These are phyloP conservation scores for Lates japonicus DNA, from an alignment of 2,797 vertebrate species.

Conservation along the genomic window DNA sequence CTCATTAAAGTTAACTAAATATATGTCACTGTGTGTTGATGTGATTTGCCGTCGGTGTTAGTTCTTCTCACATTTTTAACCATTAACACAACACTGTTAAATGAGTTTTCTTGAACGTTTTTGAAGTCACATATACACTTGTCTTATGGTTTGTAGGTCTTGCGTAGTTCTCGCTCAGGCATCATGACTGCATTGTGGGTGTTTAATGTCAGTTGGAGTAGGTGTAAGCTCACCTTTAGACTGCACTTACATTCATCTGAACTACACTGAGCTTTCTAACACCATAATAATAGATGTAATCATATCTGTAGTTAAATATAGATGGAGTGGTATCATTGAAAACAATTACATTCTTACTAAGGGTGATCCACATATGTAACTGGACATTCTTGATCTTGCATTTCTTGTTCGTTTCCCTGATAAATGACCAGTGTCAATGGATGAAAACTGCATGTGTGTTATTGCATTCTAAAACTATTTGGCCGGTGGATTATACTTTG, in stretches of 20 bases:
- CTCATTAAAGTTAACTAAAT: conserved; percentile 78
- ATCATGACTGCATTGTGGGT: conserved; percentile 58
- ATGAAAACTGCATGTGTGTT: background rate
- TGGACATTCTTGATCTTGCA: background rate
- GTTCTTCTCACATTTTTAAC: conserved; percentile 29
- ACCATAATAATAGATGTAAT: conserved; percentile 42
- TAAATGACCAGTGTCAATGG: background rate
- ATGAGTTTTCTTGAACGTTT: conserved; percentile 10
- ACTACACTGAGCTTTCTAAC: conserved; percentile 34
- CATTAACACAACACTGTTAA: background rate
- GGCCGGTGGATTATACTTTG: background rate
- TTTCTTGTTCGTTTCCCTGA: background rate
- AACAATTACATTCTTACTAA: background rate
- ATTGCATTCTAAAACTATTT: background rate
- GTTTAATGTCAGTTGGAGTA: conserved; percentile 71
- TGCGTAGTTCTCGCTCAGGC: conserved; percentile 35
- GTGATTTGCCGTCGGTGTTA: conserved; percentile 61
- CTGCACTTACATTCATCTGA: conserved; percentile 56
- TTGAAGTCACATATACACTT: background rate
- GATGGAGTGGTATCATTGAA: conserved; percentile 18
- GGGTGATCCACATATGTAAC: conserved; percentile 5
- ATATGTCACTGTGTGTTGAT: conserved; percentile 60
- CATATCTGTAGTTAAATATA: conserved; percentile 44
- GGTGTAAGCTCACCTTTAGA: conserved; percentile 55
- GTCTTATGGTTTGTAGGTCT: conserved; percentile 17